Evolutionary conservation across 2,113 vertebrate species (phyloP).

Genomic region (Sander vitreus): DNA sequence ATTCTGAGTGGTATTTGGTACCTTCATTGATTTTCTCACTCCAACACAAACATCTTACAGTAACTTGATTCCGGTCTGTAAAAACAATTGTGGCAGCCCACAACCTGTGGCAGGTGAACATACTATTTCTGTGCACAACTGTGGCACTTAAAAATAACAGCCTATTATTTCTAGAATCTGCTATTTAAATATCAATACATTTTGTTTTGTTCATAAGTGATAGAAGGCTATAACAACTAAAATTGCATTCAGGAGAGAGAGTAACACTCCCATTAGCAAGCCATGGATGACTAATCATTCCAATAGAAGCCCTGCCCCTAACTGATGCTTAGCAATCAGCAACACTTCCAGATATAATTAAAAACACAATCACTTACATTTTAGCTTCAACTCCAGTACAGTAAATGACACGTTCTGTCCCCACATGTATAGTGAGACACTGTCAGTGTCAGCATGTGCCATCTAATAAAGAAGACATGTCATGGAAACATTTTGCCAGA

Average conservation of each 20-base stretch:
- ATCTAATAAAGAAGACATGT: not conserved
- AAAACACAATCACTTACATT: not conserved
- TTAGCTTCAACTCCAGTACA: not conserved
- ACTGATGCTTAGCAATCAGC: conserved; percentile 33
- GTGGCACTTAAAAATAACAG: conserved; percentile 12
- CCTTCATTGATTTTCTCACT: conserved; percentile 33
- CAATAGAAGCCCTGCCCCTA: conserved; percentile 4
- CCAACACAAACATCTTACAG: conserved; percentile 29
- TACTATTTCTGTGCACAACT: not conserved
- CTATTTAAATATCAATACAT: conserved; percentile 22
- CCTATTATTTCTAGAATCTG: conserved; percentile 12
- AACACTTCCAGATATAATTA: conserved; percentile 19
- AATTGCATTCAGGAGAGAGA: not conserved
- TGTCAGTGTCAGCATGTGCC: not conserved
- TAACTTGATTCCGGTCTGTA: conserved; percentile 18
- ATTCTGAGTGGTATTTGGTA: not conserved
- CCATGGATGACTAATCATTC: conserved; percentile 24
- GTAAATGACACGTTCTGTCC: not conserved
- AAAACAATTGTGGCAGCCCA: too few species aligned
- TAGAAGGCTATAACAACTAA: conserved; percentile 3
- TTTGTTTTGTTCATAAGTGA: not conserved
- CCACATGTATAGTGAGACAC: not conserved
- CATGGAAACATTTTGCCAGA: not conserved
- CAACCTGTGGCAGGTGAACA: not conserved
- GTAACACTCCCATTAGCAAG: conserved; percentile 6